These are phyloP conservation scores for Hydrocynus forskahlii DNA, from an alignment of 2,797 vertebrate genomes.

Conservation along the genomic window DNA sequence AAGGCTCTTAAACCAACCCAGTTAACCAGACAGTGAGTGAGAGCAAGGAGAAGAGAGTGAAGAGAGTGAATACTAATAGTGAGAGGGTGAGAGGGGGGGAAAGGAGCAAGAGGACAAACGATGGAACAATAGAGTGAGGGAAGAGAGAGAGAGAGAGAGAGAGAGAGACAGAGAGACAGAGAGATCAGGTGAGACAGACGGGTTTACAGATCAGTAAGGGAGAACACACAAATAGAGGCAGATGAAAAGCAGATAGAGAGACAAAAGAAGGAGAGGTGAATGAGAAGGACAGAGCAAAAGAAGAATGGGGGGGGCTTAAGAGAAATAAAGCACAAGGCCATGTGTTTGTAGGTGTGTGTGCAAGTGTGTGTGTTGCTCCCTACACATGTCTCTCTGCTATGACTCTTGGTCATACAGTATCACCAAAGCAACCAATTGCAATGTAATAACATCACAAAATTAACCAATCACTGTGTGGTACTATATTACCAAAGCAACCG, in stretches of 20 bases:
- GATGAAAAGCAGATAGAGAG: background rate
- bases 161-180: background rate
- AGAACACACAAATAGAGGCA: too few species aligned
- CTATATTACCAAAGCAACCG: background rate
- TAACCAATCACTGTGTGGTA: too few species aligned
- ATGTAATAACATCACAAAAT: too few species aligned
- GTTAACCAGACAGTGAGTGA: conserved; percentile 8
- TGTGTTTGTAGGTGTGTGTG: background rate
- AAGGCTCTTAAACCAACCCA: conserved; percentile 10
- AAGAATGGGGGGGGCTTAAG: background rate
- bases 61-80: background rate
- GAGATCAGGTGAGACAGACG: background rate
- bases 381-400: too few species aligned
- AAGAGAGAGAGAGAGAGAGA: too few species aligned
- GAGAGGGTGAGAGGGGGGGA: conserved; percentile 4
- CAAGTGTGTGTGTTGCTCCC: background rate
- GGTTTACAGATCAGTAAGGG: background rate
- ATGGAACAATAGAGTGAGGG: too few species aligned
- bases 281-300: background rate
- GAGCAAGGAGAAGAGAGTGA: background rate
- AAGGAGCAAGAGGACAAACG: conserved; percentile 21
- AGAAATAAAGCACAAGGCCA: conserved; percentile 23
- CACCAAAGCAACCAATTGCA: background rate
- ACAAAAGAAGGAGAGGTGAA: background rate
- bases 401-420: background rate